These are phyloP conservation scores for Acanthoscelides obtectus DNA, from an alignment of 2,888 invertebrate species.

Conservation along the genomic window DNA sequence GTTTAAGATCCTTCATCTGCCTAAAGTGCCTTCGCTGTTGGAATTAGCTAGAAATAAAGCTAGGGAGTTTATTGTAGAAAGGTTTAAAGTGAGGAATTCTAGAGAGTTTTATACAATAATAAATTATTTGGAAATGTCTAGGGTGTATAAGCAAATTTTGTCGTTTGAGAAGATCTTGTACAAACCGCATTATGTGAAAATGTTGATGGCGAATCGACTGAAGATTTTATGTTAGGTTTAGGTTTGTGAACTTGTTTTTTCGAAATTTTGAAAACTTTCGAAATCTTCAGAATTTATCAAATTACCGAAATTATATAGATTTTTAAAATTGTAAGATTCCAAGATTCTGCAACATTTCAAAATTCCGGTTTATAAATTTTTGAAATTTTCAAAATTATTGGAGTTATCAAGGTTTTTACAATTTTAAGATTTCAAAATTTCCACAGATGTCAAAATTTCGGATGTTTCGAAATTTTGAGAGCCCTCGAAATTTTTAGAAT, in stretches of 20 bases:
- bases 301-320: too few relatives aligned
- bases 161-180: constrained; percentile 31
- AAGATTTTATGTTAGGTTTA: neutral
- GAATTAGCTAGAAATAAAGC: constrained; percentile 33
- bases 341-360: too few relatives aligned
- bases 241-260: neutral
- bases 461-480: too few relatives aligned
- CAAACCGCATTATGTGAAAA: constrained; percentile 12
- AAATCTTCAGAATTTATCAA: too few relatives aligned
- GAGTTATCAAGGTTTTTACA: too few relatives aligned
- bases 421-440: too few relatives aligned
- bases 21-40: constrained; percentile 28
- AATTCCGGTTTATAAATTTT: too few relatives aligned
- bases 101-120: constrained; percentile 27
- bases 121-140: constrained; percentile 24
- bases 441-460: too few relatives aligned
- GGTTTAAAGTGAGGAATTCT: constrained; percentile 19
- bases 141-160: constrained; percentile 28
- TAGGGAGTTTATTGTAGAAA: constrained; percentile 26
- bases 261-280: too few relatives aligned
- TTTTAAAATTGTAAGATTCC: too few relatives aligned
- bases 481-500: too few relatives aligned
- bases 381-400: too few relatives aligned
- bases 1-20: constrained; percentile 19
- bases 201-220: neutral